These are phyloP conservation scores for Gorilla gorilla DNA, from an alignment of 2,113 vertebrate genomes.

Conservation along the genomic window DNA sequence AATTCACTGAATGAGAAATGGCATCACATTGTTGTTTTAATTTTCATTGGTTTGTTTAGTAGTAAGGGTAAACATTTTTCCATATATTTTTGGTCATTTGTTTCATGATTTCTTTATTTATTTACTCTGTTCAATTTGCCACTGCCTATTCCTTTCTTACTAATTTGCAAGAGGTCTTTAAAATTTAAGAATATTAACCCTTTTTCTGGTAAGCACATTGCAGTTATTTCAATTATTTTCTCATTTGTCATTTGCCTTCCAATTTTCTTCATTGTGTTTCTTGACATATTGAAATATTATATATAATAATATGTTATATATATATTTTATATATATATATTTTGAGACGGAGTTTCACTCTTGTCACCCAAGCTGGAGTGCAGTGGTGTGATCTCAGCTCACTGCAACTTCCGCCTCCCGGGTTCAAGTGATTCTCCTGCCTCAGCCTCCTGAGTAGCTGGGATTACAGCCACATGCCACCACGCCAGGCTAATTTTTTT, in stretches of 20 bases:
- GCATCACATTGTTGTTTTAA: background rate
- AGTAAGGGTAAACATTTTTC: background rate
- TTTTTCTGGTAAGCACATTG: conserved; percentile 30
- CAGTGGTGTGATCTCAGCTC: no score
- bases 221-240: conserved; percentile 52
- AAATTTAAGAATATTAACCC: conserved; percentile 66
- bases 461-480: no score
- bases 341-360: no score
- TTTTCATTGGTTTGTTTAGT: conserved; percentile 37
- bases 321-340: no score
- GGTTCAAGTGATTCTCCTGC: no score
- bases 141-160: background rate
- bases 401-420: no score
- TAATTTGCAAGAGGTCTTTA: conserved; percentile 39
- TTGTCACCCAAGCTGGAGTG: no score
- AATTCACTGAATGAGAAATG: background rate
- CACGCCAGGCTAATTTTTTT: no score
- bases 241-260: conserved; percentile 59
- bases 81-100: conserved; percentile 47
- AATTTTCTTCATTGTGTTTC: conserved; percentile 62
- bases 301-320: no score
- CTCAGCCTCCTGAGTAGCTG: no score
- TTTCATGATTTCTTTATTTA: conserved; percentile 33
- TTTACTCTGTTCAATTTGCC: background rate
- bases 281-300: conserved; percentile 56